A percentile compares a stretch with the other conserved stretches of the same genome.
phyloP scores from a whole-genome alignment of 2,113 vertebrate genomes.

The Ctenomys sociabilis region DNA sequence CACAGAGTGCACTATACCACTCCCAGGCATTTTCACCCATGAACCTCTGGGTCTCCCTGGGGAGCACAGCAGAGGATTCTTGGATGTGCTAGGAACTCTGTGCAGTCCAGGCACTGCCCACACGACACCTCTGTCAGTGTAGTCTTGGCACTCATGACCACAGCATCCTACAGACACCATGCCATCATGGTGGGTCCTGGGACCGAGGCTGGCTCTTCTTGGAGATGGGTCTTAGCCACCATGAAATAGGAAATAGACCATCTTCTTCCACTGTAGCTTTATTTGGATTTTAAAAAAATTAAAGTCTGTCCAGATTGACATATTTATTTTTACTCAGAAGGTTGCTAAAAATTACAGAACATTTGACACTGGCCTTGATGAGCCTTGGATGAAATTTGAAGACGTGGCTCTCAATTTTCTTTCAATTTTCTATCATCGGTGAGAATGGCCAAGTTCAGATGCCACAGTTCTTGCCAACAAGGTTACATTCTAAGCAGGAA shows the following conservation, averaged over 20 bases:
- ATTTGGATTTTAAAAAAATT: background rate
- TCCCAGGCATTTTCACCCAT: background rate
- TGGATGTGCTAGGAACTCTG: rapidly evolving
- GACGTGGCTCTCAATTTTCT: background rate
- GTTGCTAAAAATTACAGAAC: slow-evolving; percentile 47
- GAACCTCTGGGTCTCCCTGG: too few species aligned
- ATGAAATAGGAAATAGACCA: background rate
- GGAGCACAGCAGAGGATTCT: background rate
- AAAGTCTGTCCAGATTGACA: background rate
- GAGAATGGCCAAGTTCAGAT: background rate
- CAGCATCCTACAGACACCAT: background rate
- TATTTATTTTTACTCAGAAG: slow-evolving; percentile 49
- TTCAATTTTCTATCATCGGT: background rate
- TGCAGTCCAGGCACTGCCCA: rapidly evolving
- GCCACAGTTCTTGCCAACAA: background rate
- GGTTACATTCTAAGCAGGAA: background rate
- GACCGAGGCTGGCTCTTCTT: background rate
- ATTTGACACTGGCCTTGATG: slow-evolving; percentile 20
- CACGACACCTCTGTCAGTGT: too few species aligned
- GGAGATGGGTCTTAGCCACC: background rate
- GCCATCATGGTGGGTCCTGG: background rate
- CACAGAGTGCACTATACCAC: rapidly evolving
- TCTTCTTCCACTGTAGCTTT: background rate
- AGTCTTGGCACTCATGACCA: background rate
- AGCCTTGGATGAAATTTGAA: slow-evolving; percentile 16